Evolutionary conservation across 2,113 vertebrate genomes (phyloP).

Genomic region (Manacus vitellinus): DNA sequence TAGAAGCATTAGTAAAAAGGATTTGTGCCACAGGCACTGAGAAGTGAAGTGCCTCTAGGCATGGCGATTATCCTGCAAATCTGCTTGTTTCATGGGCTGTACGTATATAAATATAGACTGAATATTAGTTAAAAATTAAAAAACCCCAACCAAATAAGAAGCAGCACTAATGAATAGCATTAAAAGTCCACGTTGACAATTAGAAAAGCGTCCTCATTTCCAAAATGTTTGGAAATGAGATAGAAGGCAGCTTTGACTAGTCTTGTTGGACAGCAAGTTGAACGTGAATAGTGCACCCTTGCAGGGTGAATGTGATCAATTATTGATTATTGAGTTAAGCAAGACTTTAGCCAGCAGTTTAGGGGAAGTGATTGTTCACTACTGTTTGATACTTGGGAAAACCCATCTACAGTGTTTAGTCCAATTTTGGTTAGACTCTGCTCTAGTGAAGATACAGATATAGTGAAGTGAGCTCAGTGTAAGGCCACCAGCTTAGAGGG

Average conservation of each 20-base stretch:
- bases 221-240: not conserved
- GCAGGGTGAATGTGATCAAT: not conserved
- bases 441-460: not conserved
- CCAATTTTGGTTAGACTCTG: not conserved
- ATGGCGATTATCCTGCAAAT: too few species aligned
- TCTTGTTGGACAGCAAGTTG: not conserved
- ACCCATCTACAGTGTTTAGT: not conserved
- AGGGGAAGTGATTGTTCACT: not conserved
- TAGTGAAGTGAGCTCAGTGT: not conserved
- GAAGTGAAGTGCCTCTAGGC: not conserved
- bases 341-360: not conserved
- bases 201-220: not conserved
- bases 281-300: not conserved
- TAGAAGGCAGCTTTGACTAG: not conserved
- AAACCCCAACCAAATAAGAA: not conserved
- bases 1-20: not conserved
- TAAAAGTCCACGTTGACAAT: not conserved
- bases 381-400: not conserved
- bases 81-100: not conserved
- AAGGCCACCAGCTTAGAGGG: not conserved
- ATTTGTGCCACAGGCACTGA: not conserved
- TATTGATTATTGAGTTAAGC: not conserved
- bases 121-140: not conserved
- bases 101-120: rapidly evolving
- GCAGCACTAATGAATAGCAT: not conserved